Evolutionary conservation across 2,888 invertebrate genomes (phyloP), one percentile per base, ranked within the genome.

Genomic region (Macroteleia sp.): DNA sequence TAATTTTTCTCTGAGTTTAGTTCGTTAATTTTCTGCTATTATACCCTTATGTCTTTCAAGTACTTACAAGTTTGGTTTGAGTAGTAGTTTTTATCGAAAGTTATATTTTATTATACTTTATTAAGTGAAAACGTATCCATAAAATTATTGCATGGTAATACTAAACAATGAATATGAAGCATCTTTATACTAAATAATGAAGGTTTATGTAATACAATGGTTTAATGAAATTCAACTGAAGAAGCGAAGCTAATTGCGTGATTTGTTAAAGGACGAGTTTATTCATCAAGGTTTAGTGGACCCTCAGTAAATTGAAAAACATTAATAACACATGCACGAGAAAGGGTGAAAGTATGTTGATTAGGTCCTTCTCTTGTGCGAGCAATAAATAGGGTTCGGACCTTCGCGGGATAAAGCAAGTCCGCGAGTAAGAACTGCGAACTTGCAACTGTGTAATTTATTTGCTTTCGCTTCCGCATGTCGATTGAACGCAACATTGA

Each of bases 391-490:
- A 73, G 78, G 79, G 75, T 77, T 80, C 78, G 75, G 74, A 70
- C 66, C 76, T 61, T 48, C 61, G 56, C 16, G 61, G 62, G 61
- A 67, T 41, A 50, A 32, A 54, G 70, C 75, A 57, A 75, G 79
- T 80, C 77, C 76, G 81, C 81, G 81, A 83, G 84, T 85, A 83
- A 84, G 81, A 83, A 83, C 81, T 82, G 84, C 83, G 87, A 28
- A 34, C 86, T 86, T 80, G 83, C 82, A 79, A 85, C 83, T 81
- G 86, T 81, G 88, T 88, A 88, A 90, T 91, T 90, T 90, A 90
- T 90, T 84, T 88, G 86, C 85, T 83, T 86, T 86, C 85, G 87
- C 87, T 90, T 90, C 90, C 90, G 89, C 86, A 86, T 88, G 87
- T 86, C 87, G 87, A 81, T 82, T 85, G 82, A 83, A 83, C 85